Conservation (phyloP, 2,113 vertebrate genomes). For the Microcebus tavaratra region DNA sequence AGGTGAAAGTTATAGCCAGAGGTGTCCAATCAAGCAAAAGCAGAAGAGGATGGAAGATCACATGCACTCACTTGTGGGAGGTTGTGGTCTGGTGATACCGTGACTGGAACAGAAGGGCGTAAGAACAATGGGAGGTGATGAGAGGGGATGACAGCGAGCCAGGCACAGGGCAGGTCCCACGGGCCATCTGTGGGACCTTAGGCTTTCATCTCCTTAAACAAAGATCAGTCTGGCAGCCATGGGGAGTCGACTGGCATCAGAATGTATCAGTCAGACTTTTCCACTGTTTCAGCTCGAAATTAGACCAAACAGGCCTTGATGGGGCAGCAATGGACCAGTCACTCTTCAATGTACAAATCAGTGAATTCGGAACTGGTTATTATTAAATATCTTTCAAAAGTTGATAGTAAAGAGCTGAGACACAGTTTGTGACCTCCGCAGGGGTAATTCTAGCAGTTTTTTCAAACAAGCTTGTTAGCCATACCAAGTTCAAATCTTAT, state of each 20-base stretch:
- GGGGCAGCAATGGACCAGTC: background rate
- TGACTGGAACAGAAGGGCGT: background rate
- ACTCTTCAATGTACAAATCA: background rate
- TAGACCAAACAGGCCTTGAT: background rate
- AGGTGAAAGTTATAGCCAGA: background rate
- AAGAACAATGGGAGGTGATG: background rate
- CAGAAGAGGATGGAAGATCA: background rate
- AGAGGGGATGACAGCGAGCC: accelerated
- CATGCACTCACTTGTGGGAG: accelerated
- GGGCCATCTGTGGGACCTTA: background rate
- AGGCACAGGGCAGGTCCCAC: background rate
- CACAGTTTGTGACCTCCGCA: background rate
- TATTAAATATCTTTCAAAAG: background rate
- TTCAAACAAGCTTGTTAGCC: background rate
- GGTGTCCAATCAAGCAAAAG: background rate
- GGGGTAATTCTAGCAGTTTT: background rate
- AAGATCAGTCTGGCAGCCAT: background rate
- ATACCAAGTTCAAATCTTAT: background rate
- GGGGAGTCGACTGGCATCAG: background rate
- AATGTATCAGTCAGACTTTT: background rate
- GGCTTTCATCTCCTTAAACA: background rate
- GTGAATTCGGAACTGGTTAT: background rate
- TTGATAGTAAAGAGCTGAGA: background rate
- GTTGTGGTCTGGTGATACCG: background rate
- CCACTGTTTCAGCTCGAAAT: background rate